Base-by-base conservation (phyloP, 2,113 vertebrate species). In the Chinchilla lanigera region DNA sequence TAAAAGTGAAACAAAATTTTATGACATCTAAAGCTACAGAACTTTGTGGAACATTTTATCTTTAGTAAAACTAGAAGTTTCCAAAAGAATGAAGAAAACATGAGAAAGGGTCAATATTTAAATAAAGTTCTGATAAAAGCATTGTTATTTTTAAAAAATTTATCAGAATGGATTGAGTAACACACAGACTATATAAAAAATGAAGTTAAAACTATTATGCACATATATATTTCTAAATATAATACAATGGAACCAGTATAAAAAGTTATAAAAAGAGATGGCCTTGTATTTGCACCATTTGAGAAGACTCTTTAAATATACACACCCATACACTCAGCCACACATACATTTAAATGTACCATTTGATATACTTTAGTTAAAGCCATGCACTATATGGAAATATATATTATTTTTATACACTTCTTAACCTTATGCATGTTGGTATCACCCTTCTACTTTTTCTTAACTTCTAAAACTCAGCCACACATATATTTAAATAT, bases 1-100 rank as follows among this genome's bases (percentile, higher is more conserved):
- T 99, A 99, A 98, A 99, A 99, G 98, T 98, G 97, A 99, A 99
- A 98, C 71, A 98, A 98, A 98, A 97, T 95, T 90, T 83, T 90
- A 84, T 97, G 97, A 98, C 71, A 95, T 96, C 98, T 98, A 97
- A 98, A 97, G 0, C 38, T 89, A 52, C 0, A 85, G 50, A 95
- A 89, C 10, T 61, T 47, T 65, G 26, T 56, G 17, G 54, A 86
- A 77, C 7, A 81, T 87, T 89, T 73, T 35, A 67, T 86, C 75
- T 90, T 92, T 83, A 93, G 41, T 83, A 94, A 75, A 93, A 97
- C 33, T 71, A 56, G 19, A 85, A 84, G 75, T 80, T 10, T 38
- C 26, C 30, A 92, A 89, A 91, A 86, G 93, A 93, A 84, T 84
- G 63, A 17, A 47, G 35, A 92, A 92, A 93, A 84, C 56, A 80